Conservation (phyloP, 1,140 invertebrate genomes). For the Drosophila chauvacae region DNA sequence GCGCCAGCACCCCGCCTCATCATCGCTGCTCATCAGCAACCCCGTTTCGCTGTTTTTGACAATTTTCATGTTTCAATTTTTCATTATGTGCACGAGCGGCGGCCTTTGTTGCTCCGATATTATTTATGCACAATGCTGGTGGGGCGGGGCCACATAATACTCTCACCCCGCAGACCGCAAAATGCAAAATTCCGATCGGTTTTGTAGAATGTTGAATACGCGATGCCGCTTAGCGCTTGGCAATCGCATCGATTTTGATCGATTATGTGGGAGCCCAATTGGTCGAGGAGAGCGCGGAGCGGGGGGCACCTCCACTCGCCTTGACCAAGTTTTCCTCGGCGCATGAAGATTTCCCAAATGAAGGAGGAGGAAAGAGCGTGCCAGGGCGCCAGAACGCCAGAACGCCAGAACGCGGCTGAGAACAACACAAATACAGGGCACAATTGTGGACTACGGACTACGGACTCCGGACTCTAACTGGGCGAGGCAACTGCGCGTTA, state of each 20-base stretch:
- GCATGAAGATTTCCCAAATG: constrained; percentile 25
- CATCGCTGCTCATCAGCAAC: constrained; percentile 7
- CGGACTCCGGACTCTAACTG: constrained; percentile 9
- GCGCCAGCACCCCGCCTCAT: constrained; percentile 12
- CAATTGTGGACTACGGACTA: constrained; percentile 4
- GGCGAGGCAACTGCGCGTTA: constrained; percentile 72
- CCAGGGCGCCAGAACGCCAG: constrained; percentile 7
- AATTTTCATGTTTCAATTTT: constrained; percentile 83
- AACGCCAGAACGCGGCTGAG: constrained; percentile 11
- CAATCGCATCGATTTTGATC: constrained; percentile 57
- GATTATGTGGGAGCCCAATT: constrained; percentile 39
- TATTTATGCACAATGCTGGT: constrained; percentile 78
- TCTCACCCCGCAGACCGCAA: constrained; percentile 11
- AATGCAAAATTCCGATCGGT: constrained; percentile 50
- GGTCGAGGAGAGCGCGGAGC: not conserved
- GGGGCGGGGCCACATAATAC: constrained; percentile 10
- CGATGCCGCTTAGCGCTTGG: constrained; percentile 45
- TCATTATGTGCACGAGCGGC: constrained; percentile 62
- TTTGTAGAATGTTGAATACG: constrained; percentile 33
- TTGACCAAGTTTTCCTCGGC: constrained; percentile 46
- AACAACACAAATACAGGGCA: constrained; percentile 36
- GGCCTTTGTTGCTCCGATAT: constrained; percentile 65
- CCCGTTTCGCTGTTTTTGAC: constrained; percentile 68
- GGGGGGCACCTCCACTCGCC: constrained; percentile 15
- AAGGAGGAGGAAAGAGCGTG: constrained; percentile 12